Percentiles rank a stretch among this genome's conserved stretches.
phyloP scores from a whole-genome alignment of 2,888 invertebrate species.

The Drosophila meridionalis region DNA sequence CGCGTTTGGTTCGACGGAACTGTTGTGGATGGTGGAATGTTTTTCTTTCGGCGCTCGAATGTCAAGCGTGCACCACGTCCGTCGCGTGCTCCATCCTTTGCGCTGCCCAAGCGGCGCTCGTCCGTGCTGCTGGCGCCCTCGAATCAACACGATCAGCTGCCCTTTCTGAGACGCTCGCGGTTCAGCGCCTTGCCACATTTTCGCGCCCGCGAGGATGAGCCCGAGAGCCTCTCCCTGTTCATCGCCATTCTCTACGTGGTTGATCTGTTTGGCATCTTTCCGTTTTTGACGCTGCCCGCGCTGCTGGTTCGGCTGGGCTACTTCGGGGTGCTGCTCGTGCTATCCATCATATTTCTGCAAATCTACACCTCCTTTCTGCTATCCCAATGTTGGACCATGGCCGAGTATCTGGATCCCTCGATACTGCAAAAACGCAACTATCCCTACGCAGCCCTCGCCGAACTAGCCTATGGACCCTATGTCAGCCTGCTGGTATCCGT shows the following conservation, averaged over 20 bases:
- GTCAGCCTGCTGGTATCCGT: constrained; percentile 88
- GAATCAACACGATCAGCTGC: constrained; percentile 82
- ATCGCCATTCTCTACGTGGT: constrained; percentile 91
- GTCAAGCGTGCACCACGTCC: constrained; percentile 65
- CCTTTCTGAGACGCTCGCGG: constrained; percentile 80
- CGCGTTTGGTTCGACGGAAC: constrained; percentile 49
- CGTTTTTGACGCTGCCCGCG: constrained; percentile 91
- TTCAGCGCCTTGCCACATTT: constrained; percentile 84
- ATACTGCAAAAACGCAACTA: constrained; percentile 89
- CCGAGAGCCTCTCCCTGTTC: constrained; percentile 87
- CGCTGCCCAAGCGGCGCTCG: constrained; percentile 63
- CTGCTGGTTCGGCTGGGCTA: constrained; percentile 91
- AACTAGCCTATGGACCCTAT: constrained; percentile 90
- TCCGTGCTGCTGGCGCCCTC: constrained; percentile 66
- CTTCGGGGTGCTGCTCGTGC: constrained; percentile 89
- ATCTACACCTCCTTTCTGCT: constrained; percentile 93
- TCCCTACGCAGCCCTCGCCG: constrained; percentile 94
- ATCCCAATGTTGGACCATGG: constrained; percentile 93
- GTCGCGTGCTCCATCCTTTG: constrained; percentile 68
- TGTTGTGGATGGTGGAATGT: constrained; percentile 46
- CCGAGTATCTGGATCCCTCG: constrained; percentile 89
- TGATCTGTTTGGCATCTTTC: constrained; percentile 93
- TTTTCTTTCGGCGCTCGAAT: constrained; percentile 67
- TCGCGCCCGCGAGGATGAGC: constrained; percentile 70
- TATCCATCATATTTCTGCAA: constrained; percentile 89